Conservation (phyloP, 1,140 invertebrate species). For the Capitella teleta region DNA sequence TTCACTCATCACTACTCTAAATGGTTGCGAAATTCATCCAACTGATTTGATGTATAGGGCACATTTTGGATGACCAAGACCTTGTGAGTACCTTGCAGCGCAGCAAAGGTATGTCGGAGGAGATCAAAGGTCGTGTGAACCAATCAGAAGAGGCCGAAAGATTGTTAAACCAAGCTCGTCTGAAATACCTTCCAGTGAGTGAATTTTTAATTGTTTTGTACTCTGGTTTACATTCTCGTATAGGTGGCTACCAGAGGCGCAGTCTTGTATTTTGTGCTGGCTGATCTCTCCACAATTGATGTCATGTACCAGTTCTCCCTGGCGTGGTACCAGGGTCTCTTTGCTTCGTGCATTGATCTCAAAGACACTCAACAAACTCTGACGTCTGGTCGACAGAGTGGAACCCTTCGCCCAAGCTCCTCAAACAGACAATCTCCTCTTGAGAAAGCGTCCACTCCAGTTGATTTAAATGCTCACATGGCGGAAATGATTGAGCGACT, state of each 20-base stretch:
- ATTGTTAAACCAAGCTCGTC: slow-evolving; percentile 30
- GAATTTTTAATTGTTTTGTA: too few relatives aligned
- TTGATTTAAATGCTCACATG: slow-evolving; percentile 17
- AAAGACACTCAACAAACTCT: not conserved
- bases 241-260: slow-evolving; percentile 39
- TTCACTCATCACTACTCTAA: too few relatives aligned
- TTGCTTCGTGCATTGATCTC: slow-evolving; percentile 11
- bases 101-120: slow-evolving; percentile 33
- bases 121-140: slow-evolving; percentile 31
- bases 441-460: too few relatives aligned
- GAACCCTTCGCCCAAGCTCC: slow-evolving; percentile 3
- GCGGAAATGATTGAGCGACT: slow-evolving; percentile 29
- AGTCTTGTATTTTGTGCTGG: slow-evolving; percentile 40
- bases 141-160: slow-evolving; percentile 37
- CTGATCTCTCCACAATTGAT: slow-evolving; percentile 35
- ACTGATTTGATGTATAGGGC: slow-evolving; percentile 28
- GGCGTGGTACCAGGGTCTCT: slow-evolving; percentile 39
- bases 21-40: too few relatives aligned
- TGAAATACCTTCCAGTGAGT: slow-evolving; percentile 34
- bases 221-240: slow-evolving; percentile 1
- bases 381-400: not conserved
- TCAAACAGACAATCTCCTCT: slow-evolving; percentile 14
- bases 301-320: slow-evolving; percentile 44
- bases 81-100: slow-evolving; percentile 35
- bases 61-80: slow-evolving; percentile 39